Base-by-base conservation (phyloP, 2,888 invertebrate species). In the Platycheirus rosarum region DNA sequence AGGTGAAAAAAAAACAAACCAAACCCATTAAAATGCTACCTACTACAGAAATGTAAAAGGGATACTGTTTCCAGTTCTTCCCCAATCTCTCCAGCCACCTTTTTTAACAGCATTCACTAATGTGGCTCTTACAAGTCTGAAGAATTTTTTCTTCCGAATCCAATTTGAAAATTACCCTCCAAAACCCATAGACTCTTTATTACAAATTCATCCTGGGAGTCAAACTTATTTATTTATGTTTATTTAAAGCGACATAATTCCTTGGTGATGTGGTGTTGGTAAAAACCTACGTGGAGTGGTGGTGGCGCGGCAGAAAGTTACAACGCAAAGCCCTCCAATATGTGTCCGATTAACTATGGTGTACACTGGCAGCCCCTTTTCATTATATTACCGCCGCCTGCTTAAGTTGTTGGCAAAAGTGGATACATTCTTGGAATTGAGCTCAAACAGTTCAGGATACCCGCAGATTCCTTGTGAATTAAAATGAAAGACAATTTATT, bases 351-450 rank as follows among this genome's bases (percentile, higher is more conserved):
- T 76, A 66, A 66, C 70, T 66, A 65, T 76, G 66, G 73, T 55
- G 53, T 66, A 40, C 69, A 29, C 57, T 14, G 35, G 66, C 42
- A 68, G 23, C n/a, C 51, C 14, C 55, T 40, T 53, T 51, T 62
- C 32, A 53, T 46, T 5, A 23, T 35, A 44, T 57, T 49, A 57
- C 42, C 7, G 6, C n/a, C 35, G 60, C 60, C 46, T 66, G 57
- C 37, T 57, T 51, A 57, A 66, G 11, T 32, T n/a, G n/a, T n/a
- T 20, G 23, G 20, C 40, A 48, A 53, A 55, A 60, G 53, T 55
- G 70, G 76, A 62, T 48, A 66, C 75, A 76, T 80, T 76, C 80
- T 66, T 53, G 80, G 80, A 80, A 80, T 62, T 80, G 65, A 48
- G 60, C 68, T 68, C 68, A 35, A 51, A 60, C 42, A 60, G 44